phyloP scores from a whole-genome alignment of 2,888 invertebrate species.

The Chaetogeoica ovagalla region DNA sequence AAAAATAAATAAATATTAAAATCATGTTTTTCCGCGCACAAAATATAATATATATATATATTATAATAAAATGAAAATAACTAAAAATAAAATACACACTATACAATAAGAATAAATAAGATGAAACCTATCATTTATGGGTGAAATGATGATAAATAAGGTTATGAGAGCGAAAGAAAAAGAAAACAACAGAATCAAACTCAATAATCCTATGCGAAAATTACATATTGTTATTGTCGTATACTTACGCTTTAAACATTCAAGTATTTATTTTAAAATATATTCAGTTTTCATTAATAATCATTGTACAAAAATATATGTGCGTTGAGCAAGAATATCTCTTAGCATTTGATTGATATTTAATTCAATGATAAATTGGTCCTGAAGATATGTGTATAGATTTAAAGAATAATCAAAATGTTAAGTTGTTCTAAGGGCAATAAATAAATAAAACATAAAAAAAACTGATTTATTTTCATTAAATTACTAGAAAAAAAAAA shows the following conservation, averaged over 20 bases:
- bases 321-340: slow-evolving; percentile 38
- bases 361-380: slow-evolving; percentile 16
- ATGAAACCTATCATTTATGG: slow-evolving; percentile 27
- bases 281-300: slow-evolving; percentile 22
- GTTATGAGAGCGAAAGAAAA: slow-evolving; percentile 6
- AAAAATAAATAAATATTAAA: slow-evolving; percentile 22
- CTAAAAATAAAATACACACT: slow-evolving; percentile 53
- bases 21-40: slow-evolving; percentile 42
- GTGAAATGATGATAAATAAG: slow-evolving; percentile 16
- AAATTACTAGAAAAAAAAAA: slow-evolving; percentile 31
- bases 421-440: slow-evolving; percentile 51
- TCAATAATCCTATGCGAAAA: not conserved
- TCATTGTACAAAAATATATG: slow-evolving; percentile 43
- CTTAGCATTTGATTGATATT: slow-evolving; percentile 3
- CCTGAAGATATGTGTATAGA: slow-evolving; percentile 16
- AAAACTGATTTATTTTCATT: slow-evolving; percentile 38
- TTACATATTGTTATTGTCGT: slow-evolving; percentile 29
- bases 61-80: slow-evolving; percentile 51
- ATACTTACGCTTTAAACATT: not conserved
- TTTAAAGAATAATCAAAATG: slow-evolving; percentile 44
- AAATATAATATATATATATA: slow-evolving; percentile 41
- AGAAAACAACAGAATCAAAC: slow-evolving; percentile 20
- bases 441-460: slow-evolving; percentile 42
- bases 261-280: slow-evolving; percentile 17
- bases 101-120: slow-evolving; percentile 53